A percentile compares a stretch with the other conserved stretches of the same genome.
Evolutionary conservation across 2,888 invertebrate species (phyloP).

Genomic region (Torymus texanus): DNA sequence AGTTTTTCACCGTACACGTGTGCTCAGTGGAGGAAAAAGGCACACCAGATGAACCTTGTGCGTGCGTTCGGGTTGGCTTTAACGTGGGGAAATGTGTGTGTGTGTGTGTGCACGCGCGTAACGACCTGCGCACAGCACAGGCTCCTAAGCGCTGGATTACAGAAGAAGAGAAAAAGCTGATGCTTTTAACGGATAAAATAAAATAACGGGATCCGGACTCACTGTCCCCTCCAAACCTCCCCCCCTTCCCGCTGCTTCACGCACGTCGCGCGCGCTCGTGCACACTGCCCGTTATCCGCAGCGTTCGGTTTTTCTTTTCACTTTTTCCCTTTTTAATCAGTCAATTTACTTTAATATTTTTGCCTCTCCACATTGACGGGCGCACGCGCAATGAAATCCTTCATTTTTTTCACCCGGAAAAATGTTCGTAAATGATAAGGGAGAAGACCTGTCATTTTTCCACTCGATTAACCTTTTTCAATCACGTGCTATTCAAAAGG

Average conservation of each 20-base stretch:
- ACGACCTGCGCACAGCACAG: too few relatives aligned
- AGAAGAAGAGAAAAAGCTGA: constrained; percentile 9
- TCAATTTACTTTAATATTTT: constrained; percentile 2
- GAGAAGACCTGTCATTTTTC: neutral
- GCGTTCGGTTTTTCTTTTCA: neutral
- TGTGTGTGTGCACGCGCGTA: too few relatives aligned
- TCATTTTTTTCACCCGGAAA: neutral
- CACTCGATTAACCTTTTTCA: constrained; percentile 8
- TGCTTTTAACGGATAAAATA: constrained; percentile 20
- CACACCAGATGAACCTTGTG: too few relatives aligned
- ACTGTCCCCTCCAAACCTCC: too few relatives aligned
- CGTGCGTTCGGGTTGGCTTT: too few relatives aligned
- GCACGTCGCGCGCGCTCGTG: too few relatives aligned
- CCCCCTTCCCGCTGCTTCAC: too few relatives aligned
- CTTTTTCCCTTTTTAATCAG: neutral
- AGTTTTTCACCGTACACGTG: too few relatives aligned
- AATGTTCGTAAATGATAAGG: neutral
- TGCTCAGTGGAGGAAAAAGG: too few relatives aligned
- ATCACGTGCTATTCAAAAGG: neutral
- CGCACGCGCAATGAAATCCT: neutral
- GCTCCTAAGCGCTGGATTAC: constrained; percentile 25
- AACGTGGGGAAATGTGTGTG: too few relatives aligned
- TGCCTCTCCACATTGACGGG: neutral
- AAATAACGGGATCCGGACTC: neutral
- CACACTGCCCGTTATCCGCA: too few relatives aligned